Conservation (phyloP, 2,113 vertebrate genomes). For the Rhabdornis inornatus region DNA sequence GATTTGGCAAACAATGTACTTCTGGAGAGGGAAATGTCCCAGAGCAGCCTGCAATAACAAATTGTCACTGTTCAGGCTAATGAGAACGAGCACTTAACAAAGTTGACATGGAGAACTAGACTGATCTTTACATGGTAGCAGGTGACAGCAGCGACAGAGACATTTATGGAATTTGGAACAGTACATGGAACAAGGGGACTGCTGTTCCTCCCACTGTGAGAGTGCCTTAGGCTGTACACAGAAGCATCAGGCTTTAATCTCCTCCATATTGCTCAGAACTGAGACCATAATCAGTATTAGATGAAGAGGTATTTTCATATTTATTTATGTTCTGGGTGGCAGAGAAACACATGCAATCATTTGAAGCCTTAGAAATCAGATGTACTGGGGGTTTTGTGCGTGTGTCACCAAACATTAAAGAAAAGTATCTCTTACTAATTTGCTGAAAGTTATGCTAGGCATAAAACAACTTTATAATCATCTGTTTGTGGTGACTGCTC, state of each 20-base stretch:
- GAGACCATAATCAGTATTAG: constrained; percentile 15
- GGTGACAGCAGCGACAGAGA: constrained; percentile 36
- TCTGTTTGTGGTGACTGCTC: not conserved
- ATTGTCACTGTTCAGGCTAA: constrained; percentile 52
- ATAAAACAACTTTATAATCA: not conserved
- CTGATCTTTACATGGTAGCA: constrained; percentile 46
- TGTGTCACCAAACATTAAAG: constrained; percentile 14
- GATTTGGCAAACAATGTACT: constrained; percentile 15
- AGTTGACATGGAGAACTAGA: not conserved
- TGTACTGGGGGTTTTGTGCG: not conserved
- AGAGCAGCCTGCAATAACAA: not conserved
- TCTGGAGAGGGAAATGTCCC: not conserved
- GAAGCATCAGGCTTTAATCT: constrained; percentile 55
- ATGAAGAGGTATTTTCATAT: constrained; percentile 38
- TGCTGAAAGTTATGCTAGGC: not conserved
- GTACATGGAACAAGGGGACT: constrained; percentile 32
- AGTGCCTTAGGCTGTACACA: constrained; percentile 61
- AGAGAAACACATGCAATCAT: not conserved
- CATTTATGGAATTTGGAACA: constrained; percentile 22
- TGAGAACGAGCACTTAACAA: constrained; percentile 58
- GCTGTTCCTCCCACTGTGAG: constrained; percentile 13
- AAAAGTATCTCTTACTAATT: not conserved
- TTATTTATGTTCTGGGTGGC: constrained; percentile 35
- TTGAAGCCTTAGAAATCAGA: constrained; percentile 16
- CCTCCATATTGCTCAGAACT: constrained; percentile 10